Evolutionary conservation across 2,113 vertebrate genomes (phyloP).

Genomic region (Corynorhinus townsendii): DNA sequence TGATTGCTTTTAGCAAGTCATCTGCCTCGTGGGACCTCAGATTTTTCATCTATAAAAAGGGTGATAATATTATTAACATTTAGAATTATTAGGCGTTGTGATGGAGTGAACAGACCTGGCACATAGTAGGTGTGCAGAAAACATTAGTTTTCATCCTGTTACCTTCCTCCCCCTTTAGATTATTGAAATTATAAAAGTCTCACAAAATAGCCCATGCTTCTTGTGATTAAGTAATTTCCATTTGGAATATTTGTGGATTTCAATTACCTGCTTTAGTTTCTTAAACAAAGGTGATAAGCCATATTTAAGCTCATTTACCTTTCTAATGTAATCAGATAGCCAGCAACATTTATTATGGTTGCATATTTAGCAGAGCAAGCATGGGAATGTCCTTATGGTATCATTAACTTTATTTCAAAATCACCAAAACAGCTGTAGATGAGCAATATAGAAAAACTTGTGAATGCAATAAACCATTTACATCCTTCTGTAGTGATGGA

Average conservation of each 20-base stretch:
- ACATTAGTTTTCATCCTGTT: neutral
- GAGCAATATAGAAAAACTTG: neutral
- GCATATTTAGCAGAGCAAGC: neutral
- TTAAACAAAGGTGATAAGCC: neutral
- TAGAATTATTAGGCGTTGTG: neutral
- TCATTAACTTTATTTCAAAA: constrained; percentile 15
- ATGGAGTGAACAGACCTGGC: neutral
- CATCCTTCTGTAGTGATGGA: neutral
- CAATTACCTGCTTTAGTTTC: neutral
- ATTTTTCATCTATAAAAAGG: neutral
- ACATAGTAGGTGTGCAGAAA: neutral
- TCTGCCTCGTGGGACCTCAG: neutral
- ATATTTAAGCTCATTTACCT: neutral
- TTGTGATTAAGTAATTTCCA: neutral
- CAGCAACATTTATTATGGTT: neutral
- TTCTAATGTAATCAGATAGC: neutral
- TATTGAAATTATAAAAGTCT: neutral
- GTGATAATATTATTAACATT: neutral
- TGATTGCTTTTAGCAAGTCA: neutral
- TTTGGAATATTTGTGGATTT: neutral
- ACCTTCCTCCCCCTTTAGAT: neutral
- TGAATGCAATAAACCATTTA: neutral
- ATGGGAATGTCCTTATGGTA: neutral
- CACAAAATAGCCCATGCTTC: neutral
- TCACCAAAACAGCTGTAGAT: neutral